phyloP scores from a whole-genome alignment of 2,888 invertebrate genomes.

The Volucella bombylans region DNA sequence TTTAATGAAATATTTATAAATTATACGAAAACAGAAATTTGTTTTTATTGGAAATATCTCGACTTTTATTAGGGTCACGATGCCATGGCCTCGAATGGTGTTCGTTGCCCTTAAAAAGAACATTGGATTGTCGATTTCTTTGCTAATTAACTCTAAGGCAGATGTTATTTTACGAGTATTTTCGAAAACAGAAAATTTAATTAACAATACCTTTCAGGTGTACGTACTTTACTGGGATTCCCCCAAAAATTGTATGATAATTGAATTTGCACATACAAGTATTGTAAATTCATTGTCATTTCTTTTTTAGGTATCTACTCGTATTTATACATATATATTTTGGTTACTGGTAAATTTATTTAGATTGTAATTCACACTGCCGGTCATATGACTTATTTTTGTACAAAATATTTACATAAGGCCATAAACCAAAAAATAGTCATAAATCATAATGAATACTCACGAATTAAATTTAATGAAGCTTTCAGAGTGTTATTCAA shows the following conservation, averaged over 20 bases:
- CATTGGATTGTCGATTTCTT: neutral
- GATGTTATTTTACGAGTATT: neutral
- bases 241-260: neutral
- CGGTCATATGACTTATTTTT: slow-evolving; percentile 1
- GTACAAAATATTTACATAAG: neutral
- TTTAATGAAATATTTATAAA: no score
- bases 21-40: no score
- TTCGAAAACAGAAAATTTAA: neutral
- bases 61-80: no score
- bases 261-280: neutral
- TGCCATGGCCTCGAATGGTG: no score
- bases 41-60: no score
- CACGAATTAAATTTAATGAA: slow-evolving; percentile 1
- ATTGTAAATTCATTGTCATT: neutral
- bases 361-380: neutral
- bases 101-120: no score
- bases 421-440: neutral
- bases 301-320: no score
- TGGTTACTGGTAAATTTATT: neutral
- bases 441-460: slow-evolving; percentile 4
- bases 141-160: neutral
- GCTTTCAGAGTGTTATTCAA: slow-evolving; percentile 4
- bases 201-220: slow-evolving; percentile 2
- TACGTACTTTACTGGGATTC: neutral
- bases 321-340: neutral